phyloP scores from a whole-genome alignment of 1,140 invertebrate genomes.

The Plutomurus gul region DNA sequence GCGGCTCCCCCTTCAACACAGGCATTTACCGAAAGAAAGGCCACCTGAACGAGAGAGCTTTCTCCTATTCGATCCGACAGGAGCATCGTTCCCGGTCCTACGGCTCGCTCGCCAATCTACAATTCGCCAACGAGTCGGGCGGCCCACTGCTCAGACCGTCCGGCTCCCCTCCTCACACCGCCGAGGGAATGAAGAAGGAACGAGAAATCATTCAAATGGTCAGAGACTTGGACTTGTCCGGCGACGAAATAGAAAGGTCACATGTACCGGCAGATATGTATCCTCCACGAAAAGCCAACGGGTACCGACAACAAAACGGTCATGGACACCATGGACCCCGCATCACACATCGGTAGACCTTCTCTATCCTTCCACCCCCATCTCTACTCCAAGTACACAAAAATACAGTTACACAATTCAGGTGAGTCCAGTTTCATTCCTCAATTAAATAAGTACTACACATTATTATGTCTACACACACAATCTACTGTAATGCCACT shows the following conservation, averaged over 20 bases:
- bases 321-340: conserved; percentile 52
- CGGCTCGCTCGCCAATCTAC: conserved; percentile 83
- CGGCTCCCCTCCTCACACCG: conserved; percentile 55
- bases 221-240: conserved; percentile 79
- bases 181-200: conserved; percentile 80
- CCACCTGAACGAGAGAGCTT: conserved; percentile 88
- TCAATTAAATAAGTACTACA: neutral
- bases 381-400: neutral
- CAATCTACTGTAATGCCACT: neutral
- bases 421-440: neutral
- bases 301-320: conserved; percentile 49
- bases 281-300: conserved; percentile 45
- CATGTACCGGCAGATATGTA: conserved; percentile 52
- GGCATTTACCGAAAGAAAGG: conserved; percentile 87
- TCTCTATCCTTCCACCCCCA: neutral
- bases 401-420: neutral
- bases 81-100: conserved; percentile 88
- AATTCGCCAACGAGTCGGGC: conserved; percentile 66
- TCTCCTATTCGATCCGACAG: conserved; percentile 90
- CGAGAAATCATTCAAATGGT: conserved; percentile 89
- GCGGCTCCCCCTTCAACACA: conserved; percentile 78
- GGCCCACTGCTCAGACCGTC: conserved; percentile 40
- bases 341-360: conserved; percentile 52
- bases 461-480: neutral
- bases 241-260: conserved; percentile 70